phyloP scores from a whole-genome alignment of 53 echinoderm and acorn worm species.

The Astropecten irregularis region DNA sequence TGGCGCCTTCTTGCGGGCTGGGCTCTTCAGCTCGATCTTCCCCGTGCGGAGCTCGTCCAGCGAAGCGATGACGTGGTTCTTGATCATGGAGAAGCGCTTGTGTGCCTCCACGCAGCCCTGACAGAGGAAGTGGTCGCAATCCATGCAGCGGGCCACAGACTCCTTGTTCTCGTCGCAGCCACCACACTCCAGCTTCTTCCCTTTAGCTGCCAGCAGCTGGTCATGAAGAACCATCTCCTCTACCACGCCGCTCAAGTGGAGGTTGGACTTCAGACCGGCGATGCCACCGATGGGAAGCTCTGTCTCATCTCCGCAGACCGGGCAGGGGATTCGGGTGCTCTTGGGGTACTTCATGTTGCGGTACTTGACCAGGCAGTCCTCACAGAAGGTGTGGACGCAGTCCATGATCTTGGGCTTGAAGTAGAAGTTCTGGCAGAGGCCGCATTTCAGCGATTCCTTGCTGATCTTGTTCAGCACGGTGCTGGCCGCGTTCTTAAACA shows the following conservation, averaged over 20 bases:
- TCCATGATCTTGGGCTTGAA: slow-evolving; percentile 60
- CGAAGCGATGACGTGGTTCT: slow-evolving; percentile 79
- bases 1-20: slow-evolving; percentile 69
- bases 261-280: slow-evolving; percentile 28
- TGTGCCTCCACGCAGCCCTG: slow-evolving; percentile 88
- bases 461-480: slow-evolving; percentile 57
- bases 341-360: slow-evolving; percentile 52
- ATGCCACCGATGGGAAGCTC: slow-evolving; percentile 43
- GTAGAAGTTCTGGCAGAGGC: slow-evolving; percentile 51
- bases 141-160: slow-evolving; percentile 71
- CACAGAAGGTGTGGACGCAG: slow-evolving; percentile 55
- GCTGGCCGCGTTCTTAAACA: slow-evolving; percentile 48
- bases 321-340: slow-evolving; percentile 40
- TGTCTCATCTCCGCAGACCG: slow-evolving; percentile 46
- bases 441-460: slow-evolving; percentile 46
- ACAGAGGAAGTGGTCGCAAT: slow-evolving; percentile 91
- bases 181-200: slow-evolving; percentile 51
- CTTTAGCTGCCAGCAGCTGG: slow-evolving; percentile 32
- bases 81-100: slow-evolving; percentile 88
- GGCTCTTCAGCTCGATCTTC: slow-evolving; percentile 74
- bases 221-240: slow-evolving; percentile 50
- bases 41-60: slow-evolving; percentile 72
- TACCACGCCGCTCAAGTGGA: slow-evolving; percentile 44
- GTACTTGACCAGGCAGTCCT: slow-evolving; percentile 49
- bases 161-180: slow-evolving; percentile 54